Conservation (phyloP, 2,888 invertebrate species). For the Dysmachus trigonus region DNA sequence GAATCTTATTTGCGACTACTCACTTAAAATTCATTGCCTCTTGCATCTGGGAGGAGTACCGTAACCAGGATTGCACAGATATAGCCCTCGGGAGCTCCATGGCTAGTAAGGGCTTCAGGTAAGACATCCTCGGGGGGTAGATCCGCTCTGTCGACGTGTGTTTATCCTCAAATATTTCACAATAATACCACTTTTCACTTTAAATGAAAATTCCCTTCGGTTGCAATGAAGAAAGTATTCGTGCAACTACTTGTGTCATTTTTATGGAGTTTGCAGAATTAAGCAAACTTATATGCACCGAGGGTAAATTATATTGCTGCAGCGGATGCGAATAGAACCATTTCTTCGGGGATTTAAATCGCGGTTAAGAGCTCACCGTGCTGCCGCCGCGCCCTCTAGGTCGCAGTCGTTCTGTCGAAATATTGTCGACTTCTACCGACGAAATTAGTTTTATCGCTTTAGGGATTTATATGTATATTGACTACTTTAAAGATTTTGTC, state of each 20-base stretch:
- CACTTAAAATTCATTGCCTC: conserved; percentile 35
- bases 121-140: neutral
- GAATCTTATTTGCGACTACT: conserved; percentile 25
- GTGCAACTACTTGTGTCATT: conserved; percentile 16
- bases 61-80: neutral
- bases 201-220: conserved; percentile 27
- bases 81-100: neutral
- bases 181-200: conserved; percentile 30
- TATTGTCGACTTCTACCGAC: neutral
- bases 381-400: too few relatives aligned
- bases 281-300: conserved; percentile 3
- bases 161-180: conserved; percentile 26
- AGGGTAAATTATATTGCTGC: conserved; percentile 5
- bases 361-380: neutral
- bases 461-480: neutral
- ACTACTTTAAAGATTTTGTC: neutral
- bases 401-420: neutral
- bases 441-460: neutral
- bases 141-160: conserved; percentile 11
- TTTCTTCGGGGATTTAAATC: neutral
- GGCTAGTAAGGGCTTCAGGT: conserved; percentile 1
- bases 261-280: conserved; percentile 16
- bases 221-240: neutral
- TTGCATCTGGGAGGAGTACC: neutral
- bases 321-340: neutral